phyloP scores from a whole-genome alignment of 2,888 invertebrate species.

The Trisateles emortualis region DNA sequence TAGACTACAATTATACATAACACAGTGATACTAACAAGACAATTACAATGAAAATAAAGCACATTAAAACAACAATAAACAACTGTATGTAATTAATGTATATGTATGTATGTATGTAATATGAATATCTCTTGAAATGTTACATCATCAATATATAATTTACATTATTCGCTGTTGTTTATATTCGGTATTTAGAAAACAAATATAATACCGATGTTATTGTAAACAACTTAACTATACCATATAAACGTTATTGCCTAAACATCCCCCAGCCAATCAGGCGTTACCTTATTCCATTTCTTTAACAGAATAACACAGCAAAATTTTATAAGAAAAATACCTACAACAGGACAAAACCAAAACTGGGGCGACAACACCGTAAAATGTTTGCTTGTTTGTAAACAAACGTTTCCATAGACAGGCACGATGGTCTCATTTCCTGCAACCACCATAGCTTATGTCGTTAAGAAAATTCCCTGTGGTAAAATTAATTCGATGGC shows the following conservation, averaged over 20 bases:
- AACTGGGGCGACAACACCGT: slow-evolving; percentile 11
- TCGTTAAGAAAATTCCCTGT: slow-evolving; percentile 73
- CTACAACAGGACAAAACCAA: slow-evolving; percentile 5
- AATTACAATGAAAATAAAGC: too few species aligned
- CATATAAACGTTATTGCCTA: background rate
- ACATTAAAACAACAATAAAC: too few species aligned
- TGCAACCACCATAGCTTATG: slow-evolving; percentile 54
- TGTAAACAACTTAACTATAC: background rate
- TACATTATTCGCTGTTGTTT: too few species aligned
- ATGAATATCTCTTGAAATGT: too few species aligned
- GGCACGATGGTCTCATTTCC: slow-evolving; percentile 47
- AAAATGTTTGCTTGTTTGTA: slow-evolving; percentile 32
- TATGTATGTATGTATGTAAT: too few species aligned
- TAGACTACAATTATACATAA: too few species aligned
- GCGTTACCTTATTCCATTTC: slow-evolving; percentile 4
- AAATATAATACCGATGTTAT: background rate
- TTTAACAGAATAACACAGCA: slow-evolving; percentile 19
- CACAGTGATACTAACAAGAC: too few species aligned
- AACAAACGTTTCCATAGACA: slow-evolving; percentile 44
- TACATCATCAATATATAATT: too few species aligned
- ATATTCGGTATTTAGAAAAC: background rate
- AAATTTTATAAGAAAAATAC: slow-evolving; percentile 25
- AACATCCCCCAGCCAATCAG: slow-evolving; percentile 22
- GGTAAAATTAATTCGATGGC: slow-evolving; percentile 72
- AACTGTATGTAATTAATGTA: too few species aligned